Evolutionary conservation across 2,113 vertebrate genomes (phyloP), one percentile per base, ranked within the genome.

Genomic region (Pseudolaguvia tuberculata): DNA sequence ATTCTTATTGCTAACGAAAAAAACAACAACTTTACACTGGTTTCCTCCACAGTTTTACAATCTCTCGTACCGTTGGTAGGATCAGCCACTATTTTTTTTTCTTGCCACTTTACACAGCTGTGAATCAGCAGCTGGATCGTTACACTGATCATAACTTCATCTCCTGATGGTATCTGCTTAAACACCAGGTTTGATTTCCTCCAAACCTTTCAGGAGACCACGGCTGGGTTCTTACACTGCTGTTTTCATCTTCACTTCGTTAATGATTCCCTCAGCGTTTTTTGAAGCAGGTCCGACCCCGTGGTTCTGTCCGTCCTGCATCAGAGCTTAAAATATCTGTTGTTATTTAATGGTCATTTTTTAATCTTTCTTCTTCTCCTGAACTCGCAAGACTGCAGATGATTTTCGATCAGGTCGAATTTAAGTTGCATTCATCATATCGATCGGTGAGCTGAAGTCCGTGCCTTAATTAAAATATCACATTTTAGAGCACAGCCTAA

Each of bases 381-480:
- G 35, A 29, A 45, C 23, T 20, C 27, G 23, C 27, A 12, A n/a
- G 45, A 17, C 42, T 50, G 45, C 45, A 50, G 45, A 50, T 50
- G 15, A 20, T 47, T 35, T 35, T 45, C 23, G 21, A 65, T 65
- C 35, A 20, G 18, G 13, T 29, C 20, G 31, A 53, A 29, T 66
- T 65, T 45, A 50, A 56, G 35, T 66, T 42, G 15, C 61, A n/a
- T 55, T 15, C 51, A 55, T 74, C 48, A 55, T 65, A 74, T 65
- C 21, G 59, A 63, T 53, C 45, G 42, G 11, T 13, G 18, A 42
- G 39, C 39, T 9, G 59, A 63, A 4, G 21, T 17, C 35, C 72
- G 17, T 18, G 59, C 48, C 31, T 10, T 74, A 45, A 74, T 74
- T 74, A 65, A 72, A 74, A 74, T 42, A 73, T 51, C 47, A 61